Conservation (phyloP, 2,113 vertebrate species). For the Mugil cephalus region DNA sequence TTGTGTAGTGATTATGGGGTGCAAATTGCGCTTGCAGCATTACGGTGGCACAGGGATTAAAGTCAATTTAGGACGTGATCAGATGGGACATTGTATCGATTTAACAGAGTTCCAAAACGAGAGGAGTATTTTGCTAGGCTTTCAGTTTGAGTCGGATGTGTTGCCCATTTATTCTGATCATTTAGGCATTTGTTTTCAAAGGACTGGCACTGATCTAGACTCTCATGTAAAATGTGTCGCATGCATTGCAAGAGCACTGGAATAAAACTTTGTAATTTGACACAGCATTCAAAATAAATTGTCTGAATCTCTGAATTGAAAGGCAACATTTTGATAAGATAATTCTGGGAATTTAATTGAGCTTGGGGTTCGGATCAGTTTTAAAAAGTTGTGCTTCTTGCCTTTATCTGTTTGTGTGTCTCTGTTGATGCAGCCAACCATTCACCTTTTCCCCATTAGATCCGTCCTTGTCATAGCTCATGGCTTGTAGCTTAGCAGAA, state of each 20-base stretch:
- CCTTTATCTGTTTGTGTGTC: constrained; percentile 24
- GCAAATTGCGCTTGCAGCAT: constrained; percentile 3
- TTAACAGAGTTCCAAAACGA: no score
- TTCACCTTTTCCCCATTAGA: constrained; percentile 67
- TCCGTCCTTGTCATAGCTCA: constrained; percentile 68
- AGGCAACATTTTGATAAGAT: not conserved
- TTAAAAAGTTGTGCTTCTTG: not conserved
- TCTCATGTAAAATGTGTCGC: not conserved
- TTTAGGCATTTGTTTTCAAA: constrained; percentile 9
- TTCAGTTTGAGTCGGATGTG: not conserved
- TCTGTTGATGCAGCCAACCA: constrained; percentile 45
- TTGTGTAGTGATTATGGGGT: constrained; percentile 14
- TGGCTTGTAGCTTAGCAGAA: constrained; percentile 67
- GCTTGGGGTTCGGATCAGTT: not conserved
- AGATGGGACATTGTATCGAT: not conserved
- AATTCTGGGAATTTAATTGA: not conserved
- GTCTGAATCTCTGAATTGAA: constrained; percentile 7
- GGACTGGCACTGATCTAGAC: constrained; percentile 5
- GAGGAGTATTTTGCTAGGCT: not conserved
- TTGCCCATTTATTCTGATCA: not conserved
- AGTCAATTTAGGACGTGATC: constrained; percentile 13
- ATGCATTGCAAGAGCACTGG: not conserved
- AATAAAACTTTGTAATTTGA: not conserved
- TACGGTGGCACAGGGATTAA: not conserved
- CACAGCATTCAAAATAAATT: not conserved